Percentiles rank a stretch among this genome's conserved stretches.
Evolutionary conservation across 1,140 invertebrate genomes (phyloP).

Genomic region (Platorchestia sp.): DNA sequence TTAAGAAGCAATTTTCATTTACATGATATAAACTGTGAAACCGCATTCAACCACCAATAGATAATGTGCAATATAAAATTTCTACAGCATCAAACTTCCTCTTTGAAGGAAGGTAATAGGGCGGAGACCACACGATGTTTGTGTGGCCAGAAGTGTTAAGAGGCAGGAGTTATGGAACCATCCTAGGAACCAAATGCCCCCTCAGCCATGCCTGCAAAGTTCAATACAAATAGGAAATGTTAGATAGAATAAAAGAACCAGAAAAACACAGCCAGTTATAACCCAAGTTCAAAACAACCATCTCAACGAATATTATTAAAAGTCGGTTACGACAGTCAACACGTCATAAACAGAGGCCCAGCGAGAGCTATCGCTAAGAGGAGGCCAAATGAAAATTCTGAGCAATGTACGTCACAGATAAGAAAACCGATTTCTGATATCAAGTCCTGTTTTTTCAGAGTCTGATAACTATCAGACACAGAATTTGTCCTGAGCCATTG

Average conservation of each 20-base stretch:
- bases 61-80: not conserved
- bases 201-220: conserved; percentile 42
- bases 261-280: not conserved
- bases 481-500: not conserved
- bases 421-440: not conserved
- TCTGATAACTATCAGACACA: not conserved
- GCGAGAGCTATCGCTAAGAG: not conserved
- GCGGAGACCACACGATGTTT: conserved; percentile 16
- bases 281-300: not conserved
- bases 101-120: conserved; percentile 11
- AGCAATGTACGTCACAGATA: not conserved
- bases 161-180: conserved; percentile 22
- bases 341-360: not conserved
- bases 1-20: not conserved
- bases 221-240: conserved; percentile 28
- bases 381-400: not conserved
- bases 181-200: conserved; percentile 18
- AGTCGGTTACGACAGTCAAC: not conserved
- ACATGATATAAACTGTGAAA: not conserved
- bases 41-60: conserved; percentile 11
- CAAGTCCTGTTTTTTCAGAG: not conserved
- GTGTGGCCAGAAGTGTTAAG: conserved; percentile 25
- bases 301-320: not conserved
- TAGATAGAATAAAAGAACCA: conserved; percentile 18
- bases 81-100: conserved; percentile 1